Evolutionary conservation across 2,113 vertebrate genomes (phyloP), one percentile per base, ranked within the genome.

Genomic region (Sisor rabdophorus): DNA sequence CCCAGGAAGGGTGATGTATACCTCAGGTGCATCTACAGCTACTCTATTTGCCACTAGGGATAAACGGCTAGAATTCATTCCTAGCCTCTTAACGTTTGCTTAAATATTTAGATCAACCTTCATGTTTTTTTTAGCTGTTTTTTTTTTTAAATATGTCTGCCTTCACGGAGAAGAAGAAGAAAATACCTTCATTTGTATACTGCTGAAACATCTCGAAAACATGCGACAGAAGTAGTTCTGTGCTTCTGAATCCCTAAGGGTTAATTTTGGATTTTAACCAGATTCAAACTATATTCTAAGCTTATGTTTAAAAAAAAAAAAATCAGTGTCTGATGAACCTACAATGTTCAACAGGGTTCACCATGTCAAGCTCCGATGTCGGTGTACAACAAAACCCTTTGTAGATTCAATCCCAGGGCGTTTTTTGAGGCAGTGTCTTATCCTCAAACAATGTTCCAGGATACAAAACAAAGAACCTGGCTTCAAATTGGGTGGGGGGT

Each of bases 1-100:
- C 83, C 83, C 80, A 63, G 55, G 61, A 67, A 24, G 22, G 20
- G 72, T 73, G 69, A 83, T 26, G 61, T 52, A 85, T 47, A 79
- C 72, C n/a, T n/a, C n/a, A n/a, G n/a, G n/a, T n/a, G n/a, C n/a
- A n/a, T n/a, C n/a, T n/a, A n/a, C n/a, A n/a, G n/a, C n/a, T n/a
- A n/a, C n/a, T 71, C 79, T 53, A 30, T n/a, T 77, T 50, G 15
- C 22, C 26, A 50, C 9, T 12, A 20, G 52, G 60, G 6, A n/a
- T 72, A 68, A 68, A 50, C 24, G 24, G 11, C 53, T 58, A 16
- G 44, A 60, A 77, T 36, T 53, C 44, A 50, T 56, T 76, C 32
- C 28, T 47, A 47, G n/a, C 9, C 54, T 72, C 22, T 13, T 36
- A 20, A 30, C 22, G 40, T 48, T 24, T 47, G 67, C 64, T 71